Evolutionary conservation across 2,113 vertebrate genomes (phyloP).

Genomic region (Tringa solitaria): DNA sequence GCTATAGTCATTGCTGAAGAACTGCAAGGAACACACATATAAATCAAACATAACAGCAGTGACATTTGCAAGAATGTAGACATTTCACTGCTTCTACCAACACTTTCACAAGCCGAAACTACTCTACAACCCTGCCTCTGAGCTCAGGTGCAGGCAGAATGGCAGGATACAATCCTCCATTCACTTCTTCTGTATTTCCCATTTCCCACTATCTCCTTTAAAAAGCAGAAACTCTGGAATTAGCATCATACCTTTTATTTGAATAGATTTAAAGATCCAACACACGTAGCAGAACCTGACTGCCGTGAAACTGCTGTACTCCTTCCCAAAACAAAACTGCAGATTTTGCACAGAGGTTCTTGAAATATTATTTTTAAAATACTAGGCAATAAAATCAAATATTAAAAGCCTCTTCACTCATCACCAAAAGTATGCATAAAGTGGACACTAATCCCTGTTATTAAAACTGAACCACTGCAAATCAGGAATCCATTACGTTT

Average conservation of each 20-base stretch:
- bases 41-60: neutral
- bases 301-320: neutral
- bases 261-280: neutral
- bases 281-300: neutral
- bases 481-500: neutral
- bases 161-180: neutral
- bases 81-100: neutral
- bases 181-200: neutral
- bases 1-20: neutral
- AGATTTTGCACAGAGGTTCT: neutral
- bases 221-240: neutral
- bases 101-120: neutral
- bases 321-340: neutral
- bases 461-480: neutral
- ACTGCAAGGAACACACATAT: neutral
- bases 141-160: neutral
- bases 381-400: neutral
- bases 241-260: rapidly evolving
- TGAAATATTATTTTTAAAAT: neutral
- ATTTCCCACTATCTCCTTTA: neutral
- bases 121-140: neutral
- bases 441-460: neutral
- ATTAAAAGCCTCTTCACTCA: neutral
- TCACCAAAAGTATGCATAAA: neutral
- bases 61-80: neutral